Base-by-base conservation (phyloP, 2,113 vertebrate genomes). In the Phyllostomus hastatus region DNA sequence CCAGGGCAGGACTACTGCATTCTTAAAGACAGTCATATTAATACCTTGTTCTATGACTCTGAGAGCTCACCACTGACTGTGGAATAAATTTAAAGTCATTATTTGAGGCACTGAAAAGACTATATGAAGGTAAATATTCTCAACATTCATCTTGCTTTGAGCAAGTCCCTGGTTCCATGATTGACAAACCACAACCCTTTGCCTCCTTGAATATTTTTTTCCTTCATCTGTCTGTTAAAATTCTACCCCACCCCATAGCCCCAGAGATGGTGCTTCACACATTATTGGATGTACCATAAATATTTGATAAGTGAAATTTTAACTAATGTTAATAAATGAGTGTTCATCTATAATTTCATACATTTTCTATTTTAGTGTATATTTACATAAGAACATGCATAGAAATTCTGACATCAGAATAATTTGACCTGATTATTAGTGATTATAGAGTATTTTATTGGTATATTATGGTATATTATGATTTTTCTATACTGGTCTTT, bases 261-360 rank as follows among this genome's bases (percentile, higher is more conserved):
- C 26, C 38, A 20, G 38, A 92, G 66, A 43, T 59, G 66, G 19
- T 70, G 35, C 43, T 94, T 80, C 76, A 83, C 15, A 75, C 52
- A 38, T 75, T n/a, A 54, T 9, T 82, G 24, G 15, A 33, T 61
- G 17, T 3, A 76, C n/a, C 10, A 20, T 93, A 76, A 88, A 48
- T 88, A 88, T 61, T 79, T 85, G 22, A 15, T 33, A 94, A 91
- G n/a, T 91, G n/a, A 50, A 66, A 66, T 95, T 78, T 81, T 14
- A 88, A 4, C 94, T 75, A 89, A 22, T 79, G 41, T 50, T 91
- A 84, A n/a, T 75, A 86, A 84, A 24, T 70, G n/a, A 91, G 8
- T 67, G 4, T 9, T 38, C 20, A 38, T 48, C 90, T 92, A 46
- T 85, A 95, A 73, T 20, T 73, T 33, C 22, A 31, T 92, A 43